A percentile compares a stretch with the other conserved stretches of the same genome.
phyloP scores from a whole-genome alignment of 2,888 invertebrate genomes.

The Sphaerophoria rueppellii region DNA sequence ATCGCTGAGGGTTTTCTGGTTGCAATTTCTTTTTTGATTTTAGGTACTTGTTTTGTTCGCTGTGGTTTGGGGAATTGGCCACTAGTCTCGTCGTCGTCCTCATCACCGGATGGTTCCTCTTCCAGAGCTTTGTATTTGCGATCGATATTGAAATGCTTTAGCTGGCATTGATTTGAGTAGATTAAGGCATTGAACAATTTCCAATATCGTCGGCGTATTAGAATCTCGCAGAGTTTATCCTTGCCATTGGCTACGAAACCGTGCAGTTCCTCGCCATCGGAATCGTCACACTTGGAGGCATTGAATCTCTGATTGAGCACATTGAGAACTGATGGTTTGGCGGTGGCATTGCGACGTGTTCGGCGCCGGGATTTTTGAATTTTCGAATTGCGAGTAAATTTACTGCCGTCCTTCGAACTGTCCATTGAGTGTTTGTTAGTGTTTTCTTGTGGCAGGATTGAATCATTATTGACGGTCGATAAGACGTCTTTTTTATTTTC shows the following conservation, averaged over 20 bases:
- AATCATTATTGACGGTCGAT: constrained; percentile 21
- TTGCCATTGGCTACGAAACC: constrained; percentile 53
- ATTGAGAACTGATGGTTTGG: constrained; percentile 17
- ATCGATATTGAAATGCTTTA: constrained; percentile 77
- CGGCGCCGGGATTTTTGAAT: constrained; percentile 27
- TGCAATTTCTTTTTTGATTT: constrained; percentile 40
- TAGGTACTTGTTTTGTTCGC: constrained; percentile 50
- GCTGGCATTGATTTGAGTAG: constrained; percentile 76
- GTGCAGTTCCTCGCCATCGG: constrained; percentile 46
- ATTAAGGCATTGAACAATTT: constrained; percentile 76
- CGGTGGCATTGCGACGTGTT: constrained; percentile 10
- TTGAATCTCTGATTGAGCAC: constrained; percentile 23
- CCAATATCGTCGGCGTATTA: constrained; percentile 71
- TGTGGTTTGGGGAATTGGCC: constrained; percentile 69
- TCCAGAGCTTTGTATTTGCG: constrained; percentile 77
- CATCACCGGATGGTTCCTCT: constrained; percentile 35
- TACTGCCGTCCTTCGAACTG: constrained; percentile 8
- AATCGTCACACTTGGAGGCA: constrained; percentile 30
- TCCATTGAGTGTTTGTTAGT: constrained; percentile 37
- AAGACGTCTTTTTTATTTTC: constrained; percentile 34
- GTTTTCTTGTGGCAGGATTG: constrained; percentile 52
- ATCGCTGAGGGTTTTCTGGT: constrained; percentile 77
- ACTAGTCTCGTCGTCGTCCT: constrained; percentile 29
- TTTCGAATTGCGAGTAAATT: constrained; percentile 14
- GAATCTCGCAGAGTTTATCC: neutral